Evolutionary conservation across 1,140 invertebrate genomes (phyloP).

Genomic region (Cotesia typhae): DNA sequence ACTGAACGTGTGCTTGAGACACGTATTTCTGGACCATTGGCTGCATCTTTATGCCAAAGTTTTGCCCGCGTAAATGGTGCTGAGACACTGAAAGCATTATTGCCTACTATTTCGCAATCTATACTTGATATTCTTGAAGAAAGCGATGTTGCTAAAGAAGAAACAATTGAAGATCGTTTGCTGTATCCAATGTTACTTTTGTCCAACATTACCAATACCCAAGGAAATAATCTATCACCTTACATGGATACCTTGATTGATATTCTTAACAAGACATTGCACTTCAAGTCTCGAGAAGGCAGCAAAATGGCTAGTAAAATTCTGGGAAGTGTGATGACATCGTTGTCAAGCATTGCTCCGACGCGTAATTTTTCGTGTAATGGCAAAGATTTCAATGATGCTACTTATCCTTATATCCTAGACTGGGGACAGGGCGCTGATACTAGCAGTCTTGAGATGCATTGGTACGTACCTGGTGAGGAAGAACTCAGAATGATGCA

Average conservation of each 20-base stretch:
- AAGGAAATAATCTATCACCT: constrained; percentile 70
- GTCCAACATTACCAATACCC: constrained; percentile 74
- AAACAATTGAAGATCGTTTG: constrained; percentile 81
- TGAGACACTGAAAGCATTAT: constrained; percentile 74
- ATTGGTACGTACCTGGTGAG: constrained; percentile 80
- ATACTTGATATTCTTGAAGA: constrained; percentile 69
- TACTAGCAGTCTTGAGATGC: constrained; percentile 72
- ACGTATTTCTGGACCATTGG: constrained; percentile 81
- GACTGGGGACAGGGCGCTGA: constrained; percentile 83
- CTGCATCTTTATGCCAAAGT: constrained; percentile 71
- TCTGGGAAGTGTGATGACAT: constrained; percentile 65
- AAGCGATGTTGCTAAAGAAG: constrained; percentile 70
- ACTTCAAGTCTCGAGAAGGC: constrained; percentile 72
- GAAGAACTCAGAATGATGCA: constrained; percentile 76
- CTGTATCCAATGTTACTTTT: constrained; percentile 82
- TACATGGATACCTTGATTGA: constrained; percentile 71
- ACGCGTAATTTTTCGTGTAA: constrained; percentile 73
- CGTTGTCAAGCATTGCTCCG: constrained; percentile 71
- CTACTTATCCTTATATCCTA: constrained; percentile 80
- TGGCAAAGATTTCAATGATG: constrained; percentile 69
- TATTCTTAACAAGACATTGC: constrained; percentile 72
- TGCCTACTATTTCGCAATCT: constrained; percentile 76
- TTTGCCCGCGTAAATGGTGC: constrained; percentile 75
- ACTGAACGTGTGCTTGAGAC: constrained; percentile 80
- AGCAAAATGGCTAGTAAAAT: constrained; percentile 67